These are phyloP conservation scores for Gallirallus australis DNA, from an alignment of 2,797 vertebrate species.

Conservation along the genomic window DNA sequence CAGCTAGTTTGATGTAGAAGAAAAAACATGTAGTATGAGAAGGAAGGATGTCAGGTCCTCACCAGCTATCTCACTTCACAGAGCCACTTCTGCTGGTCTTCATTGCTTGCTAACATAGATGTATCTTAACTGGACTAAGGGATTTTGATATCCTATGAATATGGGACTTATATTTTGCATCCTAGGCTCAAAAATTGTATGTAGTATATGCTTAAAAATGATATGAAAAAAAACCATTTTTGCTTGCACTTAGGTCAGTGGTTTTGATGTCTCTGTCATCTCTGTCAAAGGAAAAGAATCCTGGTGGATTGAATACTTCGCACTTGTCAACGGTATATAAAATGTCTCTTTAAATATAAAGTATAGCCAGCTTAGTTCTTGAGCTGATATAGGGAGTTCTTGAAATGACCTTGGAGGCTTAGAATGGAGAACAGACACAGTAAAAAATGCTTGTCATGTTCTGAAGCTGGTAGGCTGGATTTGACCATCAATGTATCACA, in stretches of 20 bases:
- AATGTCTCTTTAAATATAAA: not conserved
- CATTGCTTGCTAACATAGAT: not conserved
- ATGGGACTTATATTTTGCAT: not conserved
- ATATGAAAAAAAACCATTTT: not conserved
- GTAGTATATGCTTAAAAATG: not conserved
- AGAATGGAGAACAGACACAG: not conserved
- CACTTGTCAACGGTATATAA: not conserved
- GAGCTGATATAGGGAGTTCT: not conserved
- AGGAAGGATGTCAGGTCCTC: not conserved
- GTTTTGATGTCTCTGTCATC: not conserved
- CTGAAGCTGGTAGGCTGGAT: not conserved
- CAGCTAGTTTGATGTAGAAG: not conserved
- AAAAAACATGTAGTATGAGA: not conserved
- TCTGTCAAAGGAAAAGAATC: not conserved
- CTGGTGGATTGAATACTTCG: not conserved
- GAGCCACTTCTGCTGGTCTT: not conserved
- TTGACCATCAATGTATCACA: not conserved
- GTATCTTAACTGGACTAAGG: not conserved
- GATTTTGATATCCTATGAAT: not conserved
- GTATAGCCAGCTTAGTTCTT: not conserved
- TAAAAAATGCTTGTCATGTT: not conserved
- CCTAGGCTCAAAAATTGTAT: not conserved
- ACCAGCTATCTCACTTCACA: not conserved
- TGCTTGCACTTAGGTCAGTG: not conserved
- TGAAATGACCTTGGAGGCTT: constrained; percentile 37